phyloP scores from a whole-genome alignment of 2,797 vertebrate genomes.

The Australoheros facetus region DNA sequence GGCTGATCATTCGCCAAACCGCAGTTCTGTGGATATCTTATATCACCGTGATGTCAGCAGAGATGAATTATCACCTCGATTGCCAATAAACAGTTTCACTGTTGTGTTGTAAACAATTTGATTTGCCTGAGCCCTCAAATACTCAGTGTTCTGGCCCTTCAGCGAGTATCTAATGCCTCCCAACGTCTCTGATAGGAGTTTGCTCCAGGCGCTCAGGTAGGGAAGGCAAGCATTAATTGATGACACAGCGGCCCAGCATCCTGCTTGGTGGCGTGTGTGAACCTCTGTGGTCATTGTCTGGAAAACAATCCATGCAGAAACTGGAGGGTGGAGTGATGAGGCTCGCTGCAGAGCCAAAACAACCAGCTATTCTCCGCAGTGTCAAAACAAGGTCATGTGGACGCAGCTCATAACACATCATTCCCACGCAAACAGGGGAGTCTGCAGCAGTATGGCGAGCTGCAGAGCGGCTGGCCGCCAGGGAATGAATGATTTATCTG shows the following conservation, averaged over 20 bases:
- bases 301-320: constrained; percentile 28
- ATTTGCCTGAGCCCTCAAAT: constrained; percentile 2
- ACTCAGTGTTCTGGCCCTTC: not conserved
- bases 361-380: constrained; percentile 31
- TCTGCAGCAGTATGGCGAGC: constrained; percentile 25
- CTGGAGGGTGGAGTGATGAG: constrained; percentile 29
- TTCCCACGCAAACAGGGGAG: constrained; percentile 32
- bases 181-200: not conserved
- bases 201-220: constrained; percentile 23
- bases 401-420: not conserved
- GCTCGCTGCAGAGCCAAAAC: constrained; percentile 28
- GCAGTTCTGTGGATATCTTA: not conserved
- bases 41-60: constrained; percentile 2
- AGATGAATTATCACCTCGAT: constrained; percentile 7
- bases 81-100: constrained; percentile 19
- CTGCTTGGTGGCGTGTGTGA: constrained; percentile 2
- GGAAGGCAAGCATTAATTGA: constrained; percentile 29
- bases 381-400: constrained; percentile 54
- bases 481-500: constrained; percentile 65
- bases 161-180: not conserved
- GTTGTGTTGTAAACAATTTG: constrained; percentile 10
- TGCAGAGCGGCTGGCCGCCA: constrained; percentile 13
- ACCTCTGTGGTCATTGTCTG: constrained; percentile 33
- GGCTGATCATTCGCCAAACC: not conserved
- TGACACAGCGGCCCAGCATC: constrained; percentile 27